Evolutionary conservation across 2,888 invertebrate genomes (phyloP).

Genomic region (Lasioglossum figueresi): DNA sequence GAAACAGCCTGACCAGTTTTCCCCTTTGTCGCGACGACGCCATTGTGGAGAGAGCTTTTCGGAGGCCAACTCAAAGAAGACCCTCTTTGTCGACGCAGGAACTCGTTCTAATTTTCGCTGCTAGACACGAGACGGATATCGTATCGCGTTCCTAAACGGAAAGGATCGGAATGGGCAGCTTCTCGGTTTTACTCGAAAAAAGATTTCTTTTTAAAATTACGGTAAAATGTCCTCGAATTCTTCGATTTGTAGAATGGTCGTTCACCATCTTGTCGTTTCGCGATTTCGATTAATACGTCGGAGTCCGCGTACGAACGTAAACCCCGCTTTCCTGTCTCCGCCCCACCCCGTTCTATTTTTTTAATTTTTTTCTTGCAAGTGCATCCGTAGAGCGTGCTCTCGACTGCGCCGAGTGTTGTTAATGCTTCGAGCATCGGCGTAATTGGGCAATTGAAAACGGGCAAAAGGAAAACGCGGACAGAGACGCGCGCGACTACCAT

Average conservation of each 20-base stretch:
- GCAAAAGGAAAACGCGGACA: constrained; percentile 19
- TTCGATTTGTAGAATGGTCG: background rate
- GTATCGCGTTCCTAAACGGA: background rate
- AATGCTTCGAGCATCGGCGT: constrained; percentile 16
- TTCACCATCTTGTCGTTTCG: background rate
- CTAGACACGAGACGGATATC: background rate
- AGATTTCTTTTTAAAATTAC: background rate
- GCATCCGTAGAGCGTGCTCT: background rate
- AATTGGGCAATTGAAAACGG: constrained; percentile 28
- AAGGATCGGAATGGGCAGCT: background rate
- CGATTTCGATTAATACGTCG: background rate
- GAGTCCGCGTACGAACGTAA: background rate
- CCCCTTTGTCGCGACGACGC: background rate
- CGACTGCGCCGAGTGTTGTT: constrained; percentile 13
- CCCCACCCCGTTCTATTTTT: background rate
- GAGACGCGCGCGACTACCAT: background rate
- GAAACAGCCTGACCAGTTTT: background rate
- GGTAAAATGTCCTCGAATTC: background rate
- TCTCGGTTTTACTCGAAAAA: no score
- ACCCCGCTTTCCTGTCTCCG: background rate
- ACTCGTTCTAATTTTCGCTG: background rate
- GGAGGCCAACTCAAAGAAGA: background rate
- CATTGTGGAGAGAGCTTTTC: background rate
- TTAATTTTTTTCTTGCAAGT: background rate
- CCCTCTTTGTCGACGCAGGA: background rate